Percentiles rank a stretch among this genome's conserved stretches.
phyloP scores from a whole-genome alignment of 1,140 invertebrate genomes.

The Cydia amplana region DNA sequence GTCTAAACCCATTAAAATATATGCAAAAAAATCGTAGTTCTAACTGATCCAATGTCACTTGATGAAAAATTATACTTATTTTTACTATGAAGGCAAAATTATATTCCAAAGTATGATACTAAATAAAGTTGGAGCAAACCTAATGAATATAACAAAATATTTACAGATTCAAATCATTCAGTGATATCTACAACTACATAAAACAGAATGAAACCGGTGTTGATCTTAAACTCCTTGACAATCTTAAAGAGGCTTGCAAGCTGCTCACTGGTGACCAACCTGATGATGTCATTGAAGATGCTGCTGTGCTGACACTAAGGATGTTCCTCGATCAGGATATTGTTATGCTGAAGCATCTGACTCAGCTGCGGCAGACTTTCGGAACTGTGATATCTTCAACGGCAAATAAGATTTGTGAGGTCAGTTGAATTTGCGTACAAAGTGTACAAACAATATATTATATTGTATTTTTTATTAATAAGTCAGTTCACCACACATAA shows the following conservation, averaged over 20 bases:
- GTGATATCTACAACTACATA: constrained; percentile 63
- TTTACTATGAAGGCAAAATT: background rate
- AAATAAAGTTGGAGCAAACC: too few relatives aligned
- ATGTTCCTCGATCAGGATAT: constrained; percentile 82
- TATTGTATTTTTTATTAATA: too few relatives aligned
- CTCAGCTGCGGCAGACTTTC: constrained; percentile 80
- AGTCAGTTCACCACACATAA: too few relatives aligned
- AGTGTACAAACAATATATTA: too few relatives aligned
- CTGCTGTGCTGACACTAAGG: constrained; percentile 81
- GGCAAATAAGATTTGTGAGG: constrained; percentile 80
- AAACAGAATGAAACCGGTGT: constrained; percentile 58
- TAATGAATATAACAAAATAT: too few relatives aligned
- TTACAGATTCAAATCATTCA: constrained; percentile 65
- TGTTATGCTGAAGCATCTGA: constrained; percentile 79
- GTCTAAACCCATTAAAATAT: too few relatives aligned
- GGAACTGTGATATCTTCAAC: constrained; percentile 73
- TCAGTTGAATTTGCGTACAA: constrained; percentile 59
- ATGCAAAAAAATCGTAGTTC: too few relatives aligned
- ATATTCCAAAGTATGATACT: too few relatives aligned
- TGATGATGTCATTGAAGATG: constrained; percentile 82
- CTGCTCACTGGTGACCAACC: constrained; percentile 71
- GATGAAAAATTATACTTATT: background rate
- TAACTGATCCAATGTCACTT: background rate
- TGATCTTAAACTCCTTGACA: constrained; percentile 45
- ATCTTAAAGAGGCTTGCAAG: constrained; percentile 64